Conservation (phyloP, 2,113 vertebrate species). For the Toxostoma redivivum region DNA sequence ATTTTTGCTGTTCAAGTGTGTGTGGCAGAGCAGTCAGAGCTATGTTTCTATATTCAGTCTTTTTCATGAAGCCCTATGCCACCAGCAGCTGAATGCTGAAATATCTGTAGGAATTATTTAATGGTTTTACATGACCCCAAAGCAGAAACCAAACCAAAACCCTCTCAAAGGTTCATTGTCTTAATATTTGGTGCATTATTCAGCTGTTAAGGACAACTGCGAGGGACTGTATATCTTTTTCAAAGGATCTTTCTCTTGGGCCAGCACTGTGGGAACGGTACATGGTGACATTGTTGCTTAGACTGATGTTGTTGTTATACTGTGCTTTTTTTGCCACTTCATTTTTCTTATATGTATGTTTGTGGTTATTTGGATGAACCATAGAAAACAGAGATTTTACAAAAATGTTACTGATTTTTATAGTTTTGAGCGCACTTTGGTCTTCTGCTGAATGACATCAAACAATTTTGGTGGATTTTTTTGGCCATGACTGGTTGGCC, state of each 20-base stretch:
- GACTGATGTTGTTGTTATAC: background rate
- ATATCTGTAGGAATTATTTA: background rate
- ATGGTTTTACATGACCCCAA: background rate
- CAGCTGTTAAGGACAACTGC: background rate
- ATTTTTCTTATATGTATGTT: background rate
- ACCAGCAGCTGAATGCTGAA: background rate
- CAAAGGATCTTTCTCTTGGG: background rate
- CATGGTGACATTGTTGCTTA: background rate
- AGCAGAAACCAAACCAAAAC: background rate
- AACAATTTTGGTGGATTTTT: background rate
- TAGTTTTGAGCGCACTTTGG: background rate
- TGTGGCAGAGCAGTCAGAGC: background rate
- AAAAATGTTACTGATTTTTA: background rate
- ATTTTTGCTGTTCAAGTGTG: background rate
- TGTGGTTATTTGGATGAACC: background rate
- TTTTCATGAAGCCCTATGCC: background rate
- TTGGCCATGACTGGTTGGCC: background rate
- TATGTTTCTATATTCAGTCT: background rate
- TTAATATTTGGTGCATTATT: background rate
- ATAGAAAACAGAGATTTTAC: background rate
- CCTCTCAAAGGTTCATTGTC: accelerated
- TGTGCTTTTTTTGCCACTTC: background rate
- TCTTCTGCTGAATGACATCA: background rate
- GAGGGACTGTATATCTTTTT: background rate
- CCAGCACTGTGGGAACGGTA: background rate